A percentile compares a stretch with the other conserved stretches of the same genome.
These are phyloP conservation scores for Sardinella longiceps DNA, from an alignment of 2,797 vertebrate species.

Conservation along the genomic window DNA sequence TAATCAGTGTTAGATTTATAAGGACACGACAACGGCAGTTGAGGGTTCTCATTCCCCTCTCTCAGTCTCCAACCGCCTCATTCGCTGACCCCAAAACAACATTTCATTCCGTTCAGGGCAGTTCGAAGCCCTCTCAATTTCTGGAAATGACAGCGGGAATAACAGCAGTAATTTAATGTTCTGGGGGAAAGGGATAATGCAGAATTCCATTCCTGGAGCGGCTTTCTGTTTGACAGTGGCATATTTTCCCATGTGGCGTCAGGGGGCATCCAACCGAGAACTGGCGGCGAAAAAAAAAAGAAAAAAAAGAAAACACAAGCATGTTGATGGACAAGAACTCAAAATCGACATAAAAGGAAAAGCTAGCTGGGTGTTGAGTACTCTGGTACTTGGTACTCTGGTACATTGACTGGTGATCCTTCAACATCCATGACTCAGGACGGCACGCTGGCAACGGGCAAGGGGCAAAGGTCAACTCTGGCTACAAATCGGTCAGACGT, in stretches of 20 bases:
- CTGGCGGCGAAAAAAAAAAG: background rate
- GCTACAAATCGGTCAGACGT: background rate
- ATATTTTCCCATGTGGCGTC: slow-evolving; percentile 15
- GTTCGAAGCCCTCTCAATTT: background rate
- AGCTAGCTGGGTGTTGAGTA: background rate
- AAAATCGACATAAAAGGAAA: slow-evolving; percentile 11
- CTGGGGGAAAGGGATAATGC: background rate
- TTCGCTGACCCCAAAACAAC: slow-evolving; percentile 1
- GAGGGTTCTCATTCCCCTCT: background rate
- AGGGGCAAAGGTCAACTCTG: background rate
- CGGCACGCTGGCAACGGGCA: background rate
- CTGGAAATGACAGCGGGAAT: background rate
- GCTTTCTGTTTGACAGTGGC: background rate
- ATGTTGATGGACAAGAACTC: background rate
- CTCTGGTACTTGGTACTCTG: background rate
- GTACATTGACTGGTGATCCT: background rate
- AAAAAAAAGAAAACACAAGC: background rate
- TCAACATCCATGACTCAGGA: background rate
- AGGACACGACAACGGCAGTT: background rate
- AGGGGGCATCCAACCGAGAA: background rate
- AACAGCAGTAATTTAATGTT: slow-evolving; percentile 24
- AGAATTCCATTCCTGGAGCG: background rate
- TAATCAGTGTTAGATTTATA: slow-evolving; percentile 19
- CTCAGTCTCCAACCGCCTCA: background rate
- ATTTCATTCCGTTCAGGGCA: slow-evolving; percentile 19